Base-by-base conservation (phyloP, 2,113 vertebrate genomes). In the Anhinga rufa region DNA sequence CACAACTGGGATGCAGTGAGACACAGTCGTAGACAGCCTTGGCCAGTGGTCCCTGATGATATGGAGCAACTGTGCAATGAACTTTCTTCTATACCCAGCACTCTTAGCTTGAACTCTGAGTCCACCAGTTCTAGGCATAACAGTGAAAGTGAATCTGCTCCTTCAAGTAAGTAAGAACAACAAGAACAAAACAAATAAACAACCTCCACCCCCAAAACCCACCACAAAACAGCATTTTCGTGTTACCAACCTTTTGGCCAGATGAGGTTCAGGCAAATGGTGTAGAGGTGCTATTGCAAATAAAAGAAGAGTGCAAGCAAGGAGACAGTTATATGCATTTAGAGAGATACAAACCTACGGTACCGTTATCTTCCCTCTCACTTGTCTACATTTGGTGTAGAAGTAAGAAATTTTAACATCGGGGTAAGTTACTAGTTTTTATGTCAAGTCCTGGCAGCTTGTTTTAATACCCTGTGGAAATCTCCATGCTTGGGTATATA, bases 121-220 rank as follows among this genome's bases (percentile, higher is more conserved):
- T 99, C 99, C 71, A 99, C 99, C 78, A 98, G 99, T 98, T 99
- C 99, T 38, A 98, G 99, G 71, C 99, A 99, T 98, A 99, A 99
- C 97, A 99, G 99, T 54, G 99, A 99, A 97, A 99, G 99, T 9
- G 99, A 99, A 97, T 99, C 99, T 69, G 98, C 98, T 36, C 99
- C 99, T 26, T 99, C 99, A 54, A 99, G 99, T 99, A 97, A 97
- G 98, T 96, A 80, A 44, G 42, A 44, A 44, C 42, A 44, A 57
- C 17, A 69, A 4, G 29, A 46, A 65, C 5, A 9, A 61, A 58
- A 36, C 6, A 38, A 52, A 46, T 5, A 15, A 34, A 24, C 42
- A 44, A 44, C 42, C 42, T 16, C 42, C 42, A 44, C 42, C 20
- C 6, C 1, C 10, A 10, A 10, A 42, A 8, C 4, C 11, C 9